phyloP scores from a whole-genome alignment of 2,113 vertebrate genomes.

The Todiramphus chloris region DNA sequence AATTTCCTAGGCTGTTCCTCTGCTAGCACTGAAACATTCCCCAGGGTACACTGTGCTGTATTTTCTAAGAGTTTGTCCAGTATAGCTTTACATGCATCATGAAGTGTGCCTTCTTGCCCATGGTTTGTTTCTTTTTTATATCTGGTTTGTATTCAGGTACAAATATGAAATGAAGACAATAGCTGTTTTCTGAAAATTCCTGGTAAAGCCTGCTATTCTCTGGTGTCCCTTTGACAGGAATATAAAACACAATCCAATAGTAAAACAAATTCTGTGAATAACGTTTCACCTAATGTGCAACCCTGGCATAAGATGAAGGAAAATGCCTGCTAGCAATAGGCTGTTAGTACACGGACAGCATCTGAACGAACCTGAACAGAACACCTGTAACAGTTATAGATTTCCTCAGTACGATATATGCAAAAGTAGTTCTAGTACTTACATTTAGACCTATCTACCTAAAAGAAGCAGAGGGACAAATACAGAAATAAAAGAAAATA shows the following conservation, averaged over 20 bases:
- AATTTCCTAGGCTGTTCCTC: background rate
- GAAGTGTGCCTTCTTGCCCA: background rate
- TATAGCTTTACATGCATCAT: background rate
- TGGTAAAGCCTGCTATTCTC: slow-evolving; percentile 1
- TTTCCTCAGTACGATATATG: background rate
- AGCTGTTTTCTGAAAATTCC: slow-evolving; percentile 17
- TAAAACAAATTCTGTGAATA: background rate
- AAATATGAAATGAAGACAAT: slow-evolving; percentile 9
- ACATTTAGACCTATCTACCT: background rate
- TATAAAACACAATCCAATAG: background rate
- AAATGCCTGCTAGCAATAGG: background rate
- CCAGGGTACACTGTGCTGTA: background rate
- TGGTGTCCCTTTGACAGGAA: background rate
- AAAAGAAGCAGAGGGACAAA: background rate
- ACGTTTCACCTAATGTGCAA: background rate
- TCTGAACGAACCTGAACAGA: background rate
- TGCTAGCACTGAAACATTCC: background rate
- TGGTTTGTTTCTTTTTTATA: slow-evolving; percentile 3
- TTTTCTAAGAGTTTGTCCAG: slow-evolving; percentile 1
- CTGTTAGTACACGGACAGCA: background rate
- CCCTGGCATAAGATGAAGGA: background rate
- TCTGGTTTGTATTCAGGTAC: background rate
- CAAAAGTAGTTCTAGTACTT: background rate
- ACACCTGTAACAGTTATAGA: background rate
- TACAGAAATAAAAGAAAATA: background rate